Base-by-base conservation (phyloP, 2,113 vertebrate genomes). In the Brachypodius melanocephalos region DNA sequence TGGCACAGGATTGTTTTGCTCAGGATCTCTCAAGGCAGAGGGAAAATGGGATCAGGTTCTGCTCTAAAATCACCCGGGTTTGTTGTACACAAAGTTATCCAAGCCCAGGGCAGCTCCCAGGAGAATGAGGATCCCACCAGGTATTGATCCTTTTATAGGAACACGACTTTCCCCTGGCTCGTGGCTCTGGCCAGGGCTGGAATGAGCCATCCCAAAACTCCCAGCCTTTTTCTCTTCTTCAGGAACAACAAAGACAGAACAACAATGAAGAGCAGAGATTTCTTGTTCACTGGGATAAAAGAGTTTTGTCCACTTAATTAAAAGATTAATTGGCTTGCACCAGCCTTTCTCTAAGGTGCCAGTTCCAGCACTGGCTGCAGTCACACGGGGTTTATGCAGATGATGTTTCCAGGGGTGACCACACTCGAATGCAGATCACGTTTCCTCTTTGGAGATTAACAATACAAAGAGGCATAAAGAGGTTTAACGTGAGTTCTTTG, bases 361-460 rank as follows among this genome's bases (percentile, higher is more conserved):
- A 34, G 16, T 31, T 80, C 12, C 3, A 28, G 77, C 51, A 20
- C 45, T 25, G 59, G 51, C 25, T 0, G 3, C 2, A 20, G 40
- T 5, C 20, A 4, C 36, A 28, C 31, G 26, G 45, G 38, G 2
- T 34, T 95, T 10, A 22, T 34, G 49, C 20, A 72, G 85, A 81
- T 32, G 5, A 11, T 1, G 4, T 34, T 93, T 57, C 61, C 22
- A 32, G 52, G 40, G 34, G 55, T 14, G 63, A 28, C 26, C 46
- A 34, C 0, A 0, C 62, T 32, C 12, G 4, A 43, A 12, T 1
- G 1, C 0, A 40, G 49, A 20, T 17, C 1, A 2, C 3, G 18
- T 57, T 51, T 40, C 16, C 68, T 52, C 15, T 38, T 67, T 40
- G 49, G 58, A 34, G 49, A 25, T 42, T 2, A 34, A 18, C 31